Base-by-base conservation (phyloP, 1,140 invertebrate species). In the Hylyphantes graminicola region DNA sequence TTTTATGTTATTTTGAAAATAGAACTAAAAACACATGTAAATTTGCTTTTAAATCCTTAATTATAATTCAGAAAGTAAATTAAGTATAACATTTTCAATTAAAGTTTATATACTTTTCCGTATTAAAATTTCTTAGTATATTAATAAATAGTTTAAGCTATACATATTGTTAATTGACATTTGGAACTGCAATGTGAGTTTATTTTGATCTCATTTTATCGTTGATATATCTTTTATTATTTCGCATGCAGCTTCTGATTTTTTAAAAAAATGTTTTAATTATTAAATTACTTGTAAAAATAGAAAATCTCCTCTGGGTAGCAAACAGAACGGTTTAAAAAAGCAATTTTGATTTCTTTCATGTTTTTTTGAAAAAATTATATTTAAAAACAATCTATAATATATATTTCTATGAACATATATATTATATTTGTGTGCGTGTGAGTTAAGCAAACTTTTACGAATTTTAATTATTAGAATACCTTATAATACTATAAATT, bases 201-300 rank as follows among this genome's bases (percentile, higher is more conserved):
- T 54, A 74, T 55, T 74, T 51, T 74, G 72, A 74, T 74, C 72
- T 74, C 72, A 74, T 74, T n/a, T n/a, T 74, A n/a, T 51, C 53
- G n/a, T 74, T 74, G 17, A 57, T 55, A 74, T 74, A 57, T 59
- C 15, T 19, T 74, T 74, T 57, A 74, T 53, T 74, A 19, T 19
- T 74, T 74, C 72, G 57, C 72, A 51, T 15, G 72, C 72, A 74
- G 17, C 11, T 74, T 57, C 53, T 74, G 35, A 59, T 74, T 55
- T 74, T 70, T 50, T 70, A n/a, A 51, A 15, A 9, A 12, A 9
- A 9, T 53, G 35, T 3, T 3, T 48, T 67, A 68, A 15, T 68
- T 11, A 10, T 7, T 0, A 68, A 35, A 35, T 2, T 5, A 35
- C 35, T 2, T 1, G 1, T 35, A 35, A 35, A 35, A 35, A 35